These are phyloP conservation scores for Thymallus thymallus DNA, from an alignment of 2,113 vertebrate species.

Conservation along the genomic window DNA sequence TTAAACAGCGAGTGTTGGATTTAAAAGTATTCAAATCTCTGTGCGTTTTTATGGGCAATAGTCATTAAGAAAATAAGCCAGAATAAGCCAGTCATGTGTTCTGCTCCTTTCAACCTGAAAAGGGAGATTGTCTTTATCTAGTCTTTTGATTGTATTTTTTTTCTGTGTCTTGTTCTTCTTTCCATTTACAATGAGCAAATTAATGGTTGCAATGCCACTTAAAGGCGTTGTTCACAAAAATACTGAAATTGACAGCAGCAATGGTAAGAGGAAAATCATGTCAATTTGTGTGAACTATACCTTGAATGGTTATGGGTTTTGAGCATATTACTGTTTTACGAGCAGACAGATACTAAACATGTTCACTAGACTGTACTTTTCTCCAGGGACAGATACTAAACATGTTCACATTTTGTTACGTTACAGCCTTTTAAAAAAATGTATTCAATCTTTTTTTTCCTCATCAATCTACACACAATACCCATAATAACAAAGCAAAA, in stretches of 20 bases:
- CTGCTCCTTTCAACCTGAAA: slow-evolving; percentile 53
- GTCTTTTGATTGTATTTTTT: slow-evolving; percentile 62
- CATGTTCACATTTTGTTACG: no score
- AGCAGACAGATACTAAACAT: no score
- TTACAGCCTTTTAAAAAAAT: no score
- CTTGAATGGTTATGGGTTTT: slow-evolving; percentile 60
- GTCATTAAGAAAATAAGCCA: slow-evolving; percentile 21
- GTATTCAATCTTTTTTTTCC: no score
- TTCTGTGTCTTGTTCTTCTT: slow-evolving; percentile 66
- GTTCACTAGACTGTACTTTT: no score
- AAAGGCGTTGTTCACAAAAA: no score
- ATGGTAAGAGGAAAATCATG: slow-evolving; percentile 25
- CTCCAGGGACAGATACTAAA: no score
- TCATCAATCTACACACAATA: no score
- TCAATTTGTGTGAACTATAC: no score
- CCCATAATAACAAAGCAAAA: no score
- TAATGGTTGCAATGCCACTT: slow-evolving; percentile 44
- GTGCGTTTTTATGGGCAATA: slow-evolving; percentile 66
- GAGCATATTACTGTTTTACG: slow-evolving; percentile 58
- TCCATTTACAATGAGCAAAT: slow-evolving; percentile 71
- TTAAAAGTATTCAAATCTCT: slow-evolving; percentile 54
- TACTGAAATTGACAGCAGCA: slow-evolving; percentile 19
- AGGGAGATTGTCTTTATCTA: slow-evolving; percentile 61
- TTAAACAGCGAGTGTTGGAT: slow-evolving; percentile 52
- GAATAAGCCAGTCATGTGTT: slow-evolving; percentile 41